phyloP scores from a whole-genome alignment of 2,113 vertebrate species.

The Rhabdomys dilectus region DNA sequence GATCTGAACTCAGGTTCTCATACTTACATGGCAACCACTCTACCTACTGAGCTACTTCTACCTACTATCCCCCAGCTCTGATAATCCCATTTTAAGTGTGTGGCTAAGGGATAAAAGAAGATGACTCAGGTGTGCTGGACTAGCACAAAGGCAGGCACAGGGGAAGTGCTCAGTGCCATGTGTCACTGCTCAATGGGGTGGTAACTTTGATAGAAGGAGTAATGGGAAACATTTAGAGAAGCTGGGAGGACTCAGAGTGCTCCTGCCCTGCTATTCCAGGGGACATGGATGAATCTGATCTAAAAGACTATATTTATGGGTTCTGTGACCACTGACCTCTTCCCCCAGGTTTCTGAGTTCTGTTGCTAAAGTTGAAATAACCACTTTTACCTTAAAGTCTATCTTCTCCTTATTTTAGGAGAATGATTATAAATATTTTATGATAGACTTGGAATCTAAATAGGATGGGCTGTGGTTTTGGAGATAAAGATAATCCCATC shows the following conservation, averaged over 20 bases:
- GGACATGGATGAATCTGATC: not conserved
- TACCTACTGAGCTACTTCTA: not conserved
- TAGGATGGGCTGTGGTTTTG: not conserved
- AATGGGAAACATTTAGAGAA: not conserved
- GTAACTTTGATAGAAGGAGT: not conserved
- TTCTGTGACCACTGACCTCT: not conserved
- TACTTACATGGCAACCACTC: not conserved
- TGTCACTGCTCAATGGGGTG: not conserved
- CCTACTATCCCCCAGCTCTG: not conserved
- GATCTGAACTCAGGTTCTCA: not conserved
- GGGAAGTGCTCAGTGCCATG: not conserved
- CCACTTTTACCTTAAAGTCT: slow-evolving; percentile 10
- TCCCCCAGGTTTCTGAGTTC: slow-evolving; percentile 14
- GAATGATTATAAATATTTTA: slow-evolving; percentile 16
- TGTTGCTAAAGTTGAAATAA: slow-evolving; percentile 47
- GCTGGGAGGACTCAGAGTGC: not conserved
- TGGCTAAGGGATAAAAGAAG: not conserved
- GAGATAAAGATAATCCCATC: not conserved
- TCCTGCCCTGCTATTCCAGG: not conserved
- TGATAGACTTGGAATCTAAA: not conserved
- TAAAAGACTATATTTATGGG: not conserved
- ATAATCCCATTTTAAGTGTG: not conserved
- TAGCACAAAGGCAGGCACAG: too few relatives aligned
- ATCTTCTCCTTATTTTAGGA: slow-evolving; percentile 60
- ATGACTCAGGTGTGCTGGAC: fast-evolving